Conservation (phyloP, 2,888 invertebrate genomes). For the Horisme vitalbata region DNA sequence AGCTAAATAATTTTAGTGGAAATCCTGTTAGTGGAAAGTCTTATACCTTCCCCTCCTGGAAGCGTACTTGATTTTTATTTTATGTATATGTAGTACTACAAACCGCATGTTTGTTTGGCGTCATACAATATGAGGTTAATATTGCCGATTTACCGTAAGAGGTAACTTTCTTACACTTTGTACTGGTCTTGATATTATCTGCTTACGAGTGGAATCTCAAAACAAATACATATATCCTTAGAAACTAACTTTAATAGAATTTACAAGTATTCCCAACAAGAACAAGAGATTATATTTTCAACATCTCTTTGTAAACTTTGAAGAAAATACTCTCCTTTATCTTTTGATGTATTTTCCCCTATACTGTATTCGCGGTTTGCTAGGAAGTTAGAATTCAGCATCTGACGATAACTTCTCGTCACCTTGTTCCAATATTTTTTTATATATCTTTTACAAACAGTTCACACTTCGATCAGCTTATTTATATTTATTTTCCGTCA, state of each 20-base stretch:
- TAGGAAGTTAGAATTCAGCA: conserved; percentile 5
- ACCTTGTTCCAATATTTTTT: conserved; percentile 4
- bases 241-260: conserved; percentile 37
- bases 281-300: conserved; percentile 42
- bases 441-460: neutral
- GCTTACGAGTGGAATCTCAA: conserved; percentile 5
- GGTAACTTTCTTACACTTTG: too few relatives aligned
- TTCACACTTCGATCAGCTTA: conserved; percentile 9
- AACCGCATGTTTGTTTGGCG: too few relatives aligned
- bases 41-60: too few relatives aligned
- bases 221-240: conserved; percentile 20
- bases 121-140: too few relatives aligned
- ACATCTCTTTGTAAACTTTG: conserved; percentile 41
- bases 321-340: conserved; percentile 43
- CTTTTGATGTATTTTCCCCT: conserved; percentile 36
- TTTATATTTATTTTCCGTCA: conserved; percentile 19
- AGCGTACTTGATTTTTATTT: too few relatives aligned
- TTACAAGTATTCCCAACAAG: conserved; percentile 38
- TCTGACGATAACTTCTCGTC: neutral
- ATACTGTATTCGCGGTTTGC: conserved; percentile 31
- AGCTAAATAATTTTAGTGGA: too few relatives aligned
- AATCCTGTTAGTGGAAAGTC: too few relatives aligned
- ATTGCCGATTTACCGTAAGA: too few relatives aligned
- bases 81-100: too few relatives aligned
- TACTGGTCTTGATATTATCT: neutral